Evolutionary conservation across 2,888 invertebrate species (phyloP).

Genomic region (Agrenia bidenticulata): DNA sequence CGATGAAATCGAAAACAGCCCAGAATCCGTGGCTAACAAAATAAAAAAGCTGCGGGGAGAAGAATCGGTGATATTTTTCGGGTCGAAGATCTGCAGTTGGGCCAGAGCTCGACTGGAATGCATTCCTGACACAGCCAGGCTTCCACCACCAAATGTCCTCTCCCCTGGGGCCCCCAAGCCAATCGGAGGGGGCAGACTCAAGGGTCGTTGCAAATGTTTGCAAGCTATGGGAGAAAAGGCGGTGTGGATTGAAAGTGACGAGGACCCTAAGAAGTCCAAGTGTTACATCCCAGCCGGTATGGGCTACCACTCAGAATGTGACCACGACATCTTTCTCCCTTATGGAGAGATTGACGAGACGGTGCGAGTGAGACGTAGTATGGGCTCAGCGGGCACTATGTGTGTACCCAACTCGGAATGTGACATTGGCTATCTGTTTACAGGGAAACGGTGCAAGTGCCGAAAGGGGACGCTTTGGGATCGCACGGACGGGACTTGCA

Average conservation of each 20-base stretch:
- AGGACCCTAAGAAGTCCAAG: neutral
- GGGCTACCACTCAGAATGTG: neutral
- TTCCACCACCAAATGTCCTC: neutral
- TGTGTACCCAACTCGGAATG: neutral
- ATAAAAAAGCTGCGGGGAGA: neutral
- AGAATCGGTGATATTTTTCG: neutral
- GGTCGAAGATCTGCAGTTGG: constrained; percentile 5
- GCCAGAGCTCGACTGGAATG: neutral
- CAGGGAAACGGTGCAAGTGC: constrained; percentile 1
- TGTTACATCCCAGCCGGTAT: neutral
- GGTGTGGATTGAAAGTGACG: neutral
- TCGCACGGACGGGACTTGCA: neutral
- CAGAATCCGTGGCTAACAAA: neutral
- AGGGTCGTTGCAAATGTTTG: neutral
- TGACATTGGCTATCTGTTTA: neutral
- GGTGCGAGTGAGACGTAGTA: no score
- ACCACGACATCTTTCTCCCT: neutral
- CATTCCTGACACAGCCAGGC: neutral
- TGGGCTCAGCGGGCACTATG: neutral
- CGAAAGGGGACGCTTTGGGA: neutral
- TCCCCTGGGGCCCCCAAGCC: no score
- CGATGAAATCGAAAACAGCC: neutral
- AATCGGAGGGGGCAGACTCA: neutral
- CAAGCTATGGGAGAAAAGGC: constrained; percentile 1
- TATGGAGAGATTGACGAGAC: constrained; percentile 6